These are phyloP conservation scores for Cyprinodon brontotheroides DNA, from an alignment of 2,113 vertebrate genomes.

Conservation along the genomic window DNA sequence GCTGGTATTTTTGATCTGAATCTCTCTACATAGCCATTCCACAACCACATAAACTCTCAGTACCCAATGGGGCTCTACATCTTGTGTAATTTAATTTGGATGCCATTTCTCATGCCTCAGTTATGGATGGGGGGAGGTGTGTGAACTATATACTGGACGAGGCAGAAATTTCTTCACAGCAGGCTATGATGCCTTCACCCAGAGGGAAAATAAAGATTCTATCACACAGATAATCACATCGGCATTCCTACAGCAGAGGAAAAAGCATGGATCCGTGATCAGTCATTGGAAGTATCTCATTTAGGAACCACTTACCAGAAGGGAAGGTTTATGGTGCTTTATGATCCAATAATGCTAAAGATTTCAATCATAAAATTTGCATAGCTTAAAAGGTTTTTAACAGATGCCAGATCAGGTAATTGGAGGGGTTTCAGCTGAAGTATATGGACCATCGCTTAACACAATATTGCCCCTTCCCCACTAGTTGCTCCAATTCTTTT, in stretches of 20 bases:
- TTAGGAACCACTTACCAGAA: neutral
- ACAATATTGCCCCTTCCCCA: neutral
- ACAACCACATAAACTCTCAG: slow-evolving; percentile 33
- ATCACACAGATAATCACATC: slow-evolving; percentile 46
- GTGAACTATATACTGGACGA: slow-evolving; percentile 18
- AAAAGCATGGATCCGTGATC: neutral
- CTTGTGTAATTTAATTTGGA: slow-evolving; percentile 73
- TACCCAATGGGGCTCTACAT: slow-evolving; percentile 51
- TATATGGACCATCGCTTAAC: neutral
- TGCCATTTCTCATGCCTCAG: slow-evolving; percentile 44
- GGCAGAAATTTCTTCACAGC: slow-evolving; percentile 35
- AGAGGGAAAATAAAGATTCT: slow-evolving; percentile 52
- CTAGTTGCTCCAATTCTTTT: neutral
- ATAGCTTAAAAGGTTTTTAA: neutral
- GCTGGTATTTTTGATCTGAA: slow-evolving; percentile 30
- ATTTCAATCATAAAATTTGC: neutral
- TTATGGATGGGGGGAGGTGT: slow-evolving; percentile 31
- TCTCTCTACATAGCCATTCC: slow-evolving; percentile 26
- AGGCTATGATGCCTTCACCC: slow-evolving; percentile 34
- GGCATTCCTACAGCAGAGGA: slow-evolving; percentile 25
- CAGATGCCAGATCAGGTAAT: neutral
- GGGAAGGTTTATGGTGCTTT: neutral
- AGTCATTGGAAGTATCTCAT: neutral
- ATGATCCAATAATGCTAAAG: neutral
- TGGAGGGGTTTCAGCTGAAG: neutral